Base-by-base conservation (phyloP, 2,888 invertebrate species). In the Cheilosia scutellata region DNA sequence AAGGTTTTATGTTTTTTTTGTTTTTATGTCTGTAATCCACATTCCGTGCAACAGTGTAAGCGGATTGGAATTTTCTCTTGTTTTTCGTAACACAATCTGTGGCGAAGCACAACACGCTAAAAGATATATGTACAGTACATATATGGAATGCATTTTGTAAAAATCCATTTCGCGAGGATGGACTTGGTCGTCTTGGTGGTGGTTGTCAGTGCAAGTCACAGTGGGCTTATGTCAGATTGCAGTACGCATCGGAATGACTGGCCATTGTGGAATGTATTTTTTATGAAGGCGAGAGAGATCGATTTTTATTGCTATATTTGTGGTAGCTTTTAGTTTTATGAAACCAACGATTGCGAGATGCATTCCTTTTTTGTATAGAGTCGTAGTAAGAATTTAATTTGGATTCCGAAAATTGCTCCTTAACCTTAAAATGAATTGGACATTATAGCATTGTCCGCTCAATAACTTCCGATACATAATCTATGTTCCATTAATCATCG, bases 21-120 rank as follows among this genome's bases (percentile, higher is more conserved):
- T 42, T 68, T 51, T 62, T 63, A 47, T 75, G 58, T 60, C 74
- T 84, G 84, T 75, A 84, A 84, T 84, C 75, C 84, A 75, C 63
- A 84, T 79, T 51, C 84, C 84, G 65, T 65, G 68, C 62, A 79
- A 55, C 58, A 44, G 29, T 79, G 68, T 79, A 79, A 84, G 75
- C 74, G 58, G 79, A 84, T 79, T 84, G 84, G 75, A 84, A 84
- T 84, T 75, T 51, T 53, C 42, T 51, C 53, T 47, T 16, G 13
- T 47, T 47, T 16, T 44, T 53, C 44, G 42, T 47, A 51, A 70
- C 44, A 60, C 29, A 71, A 40, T 47, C 25, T 72, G 16, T 49
- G 47, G 51, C 25, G 16, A 27, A 49, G 42, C 27, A 20, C 63
- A 40, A 11, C 44, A 20, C 44, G 3, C 25, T 37, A 6, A 58